Base-by-base conservation (phyloP, 2,797 vertebrate species). In the Hipposideros larvatus region DNA sequence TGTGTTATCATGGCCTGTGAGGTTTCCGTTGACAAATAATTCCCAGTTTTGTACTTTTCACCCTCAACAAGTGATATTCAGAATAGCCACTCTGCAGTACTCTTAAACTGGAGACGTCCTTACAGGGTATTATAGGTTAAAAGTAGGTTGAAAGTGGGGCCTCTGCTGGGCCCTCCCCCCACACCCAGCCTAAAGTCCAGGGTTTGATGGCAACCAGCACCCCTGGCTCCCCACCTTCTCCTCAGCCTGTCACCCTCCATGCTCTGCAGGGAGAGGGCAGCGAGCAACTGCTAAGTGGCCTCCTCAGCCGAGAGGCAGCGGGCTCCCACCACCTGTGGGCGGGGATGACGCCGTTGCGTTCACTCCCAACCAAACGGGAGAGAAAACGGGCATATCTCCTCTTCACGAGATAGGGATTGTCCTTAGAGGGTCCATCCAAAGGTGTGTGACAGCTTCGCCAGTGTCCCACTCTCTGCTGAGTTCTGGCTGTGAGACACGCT, bases 231-330 rank as follows among this genome's bases (percentile, higher is more conserved):
- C 34, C 4, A 3, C 26, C 65, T n/a, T n/a, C 34, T 21, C n/a
- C 18, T 22, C n/a, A 14, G 1, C 41, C 13, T 8, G 22, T 6
- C 46, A 1, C 9, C 9, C 7, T 11, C 5, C 7, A 14, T 7
- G 15, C 15, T 48, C 28, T 11, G 13, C 9, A 6, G 13, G 41
- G 18, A 31, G 14, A 37, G 26, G 82, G 2, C 7, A 3, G 22
- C 5, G 2, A 14, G 28, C 7, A 2, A 53, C 24, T 26, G 13
- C 51, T 21, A 5, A 59, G 83, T 13, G 18, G 43, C 11, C 59
- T 46, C 71, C 37, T 14, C 2, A 1, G 28, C 48, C 59, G 28
- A 11, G 71, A 53, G 14, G 22, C 37, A 65, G 22, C 2, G 22
- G 3, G 16, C 1, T 24, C 53, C 43, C 22, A 15, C 53, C 18